These are phyloP conservation scores for Hybognathus amarus DNA, from an alignment of 2,797 vertebrate species.

Conservation along the genomic window DNA sequence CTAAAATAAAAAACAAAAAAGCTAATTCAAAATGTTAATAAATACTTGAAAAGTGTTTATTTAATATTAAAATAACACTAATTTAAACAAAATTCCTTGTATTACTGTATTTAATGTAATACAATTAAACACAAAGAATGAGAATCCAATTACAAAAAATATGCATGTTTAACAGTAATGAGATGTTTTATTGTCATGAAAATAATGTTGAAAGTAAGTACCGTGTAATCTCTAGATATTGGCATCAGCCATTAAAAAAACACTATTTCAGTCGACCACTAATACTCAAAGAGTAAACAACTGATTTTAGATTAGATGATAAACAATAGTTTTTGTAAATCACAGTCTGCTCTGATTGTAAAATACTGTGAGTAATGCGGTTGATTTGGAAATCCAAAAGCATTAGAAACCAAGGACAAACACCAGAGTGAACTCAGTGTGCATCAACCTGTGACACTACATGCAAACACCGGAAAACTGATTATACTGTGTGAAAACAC, in stretches of 20 bases:
- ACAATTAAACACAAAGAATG: background rate
- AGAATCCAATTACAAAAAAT: background rate
- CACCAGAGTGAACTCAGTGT: slow-evolving; percentile 9
- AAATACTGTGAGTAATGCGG: slow-evolving; percentile 54
- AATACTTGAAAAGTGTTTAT: background rate
- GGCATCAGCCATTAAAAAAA: background rate
- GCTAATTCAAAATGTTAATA: background rate
- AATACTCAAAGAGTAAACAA: background rate
- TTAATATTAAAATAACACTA: background rate
- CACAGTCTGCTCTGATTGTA: slow-evolving; percentile 24
- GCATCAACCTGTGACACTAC: slow-evolving; percentile 39
- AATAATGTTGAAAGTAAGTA: background rate
- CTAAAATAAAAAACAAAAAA: background rate
- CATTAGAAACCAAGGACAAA: slow-evolving; percentile 30
- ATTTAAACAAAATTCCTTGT: background rate
- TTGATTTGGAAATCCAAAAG: slow-evolving; percentile 17
- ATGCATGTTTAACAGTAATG: background rate
- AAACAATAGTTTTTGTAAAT: background rate
- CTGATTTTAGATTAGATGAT: background rate
- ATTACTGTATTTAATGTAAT: background rate
- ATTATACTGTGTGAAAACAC: slow-evolving; percentile 66
- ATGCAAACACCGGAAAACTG: slow-evolving; percentile 46
- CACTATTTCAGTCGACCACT: background rate
- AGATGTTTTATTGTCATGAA: background rate
- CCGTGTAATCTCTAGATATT: background rate